These are phyloP conservation scores for Willowsia nigromaculata DNA, from an alignment of 2,888 invertebrate genomes.

Conservation along the genomic window DNA sequence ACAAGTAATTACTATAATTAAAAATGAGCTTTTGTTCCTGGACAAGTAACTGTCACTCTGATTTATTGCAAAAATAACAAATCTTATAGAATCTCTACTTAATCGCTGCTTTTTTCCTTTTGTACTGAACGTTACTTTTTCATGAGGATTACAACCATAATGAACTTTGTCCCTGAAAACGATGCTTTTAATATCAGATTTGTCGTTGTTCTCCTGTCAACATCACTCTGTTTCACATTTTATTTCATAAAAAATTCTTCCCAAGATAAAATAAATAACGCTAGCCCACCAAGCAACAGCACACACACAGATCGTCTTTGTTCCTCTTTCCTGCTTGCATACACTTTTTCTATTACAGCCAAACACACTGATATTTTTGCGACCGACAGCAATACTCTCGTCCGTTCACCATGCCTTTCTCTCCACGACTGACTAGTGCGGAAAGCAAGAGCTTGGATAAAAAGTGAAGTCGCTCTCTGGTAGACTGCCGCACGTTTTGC, in stretches of 20 bases:
- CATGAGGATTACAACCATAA: constrained; percentile 26
- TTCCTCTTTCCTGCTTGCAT: background rate
- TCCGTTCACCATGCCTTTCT: constrained; percentile 74
- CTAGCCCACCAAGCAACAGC: background rate
- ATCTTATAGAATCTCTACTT: background rate
- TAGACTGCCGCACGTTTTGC: background rate
- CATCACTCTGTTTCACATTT: background rate
- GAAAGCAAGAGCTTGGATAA: constrained; percentile 64
- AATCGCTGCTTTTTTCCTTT: background rate
- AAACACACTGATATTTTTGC: background rate
- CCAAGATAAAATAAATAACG: background rate
- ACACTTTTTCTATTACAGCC: background rate
- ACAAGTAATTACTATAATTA: background rate
- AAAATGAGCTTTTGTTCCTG: background rate
- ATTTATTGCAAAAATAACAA: background rate
- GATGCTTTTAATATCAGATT: background rate
- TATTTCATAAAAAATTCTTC: background rate
- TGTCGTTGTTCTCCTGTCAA: background rate
- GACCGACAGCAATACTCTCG: constrained; percentile 45
- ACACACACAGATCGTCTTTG: background rate
- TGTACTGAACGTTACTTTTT: constrained; percentile 39
- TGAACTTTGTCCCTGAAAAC: background rate
- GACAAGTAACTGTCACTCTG: background rate
- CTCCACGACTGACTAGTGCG: constrained; percentile 73
- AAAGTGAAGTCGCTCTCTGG: constrained; percentile 54